Evolutionary conservation across 2,888 invertebrate genomes (phyloP), one percentile per base, ranked within the genome.

Genomic region (Andrena trimmerana): DNA sequence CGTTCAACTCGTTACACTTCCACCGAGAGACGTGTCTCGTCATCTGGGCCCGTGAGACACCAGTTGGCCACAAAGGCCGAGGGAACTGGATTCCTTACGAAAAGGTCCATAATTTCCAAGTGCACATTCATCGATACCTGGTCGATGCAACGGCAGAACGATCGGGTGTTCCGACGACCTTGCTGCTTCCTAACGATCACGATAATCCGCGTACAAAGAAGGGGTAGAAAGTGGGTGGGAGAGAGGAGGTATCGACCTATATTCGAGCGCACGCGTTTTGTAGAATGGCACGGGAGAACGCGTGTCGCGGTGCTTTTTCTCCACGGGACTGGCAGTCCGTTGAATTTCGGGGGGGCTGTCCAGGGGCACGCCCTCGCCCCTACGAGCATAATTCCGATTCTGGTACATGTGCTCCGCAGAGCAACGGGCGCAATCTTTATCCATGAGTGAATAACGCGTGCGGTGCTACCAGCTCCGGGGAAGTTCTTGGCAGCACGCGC

Each of bases 401-500:
- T 86, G 85, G 75, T 79, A 71, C 86, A 75, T 80, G 76, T 80
- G 87, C 76, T 71, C 71, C 62, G 29, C 67, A 66, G 67, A 74
- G 78, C 33, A 60, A 78, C 69, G 75, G 57, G 62, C 68, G 79
- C 57, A 85, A 82, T 83, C 85, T 86, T 76, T 72, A 74, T 86
- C 78, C 76, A 79, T n/a, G 76, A 78, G 79, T 71, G 82, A 86
- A 85, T 86, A 87, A 84, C 83, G 85, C 73, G 70, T 69, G 83
- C 75, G 80, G 65, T 66, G 80, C 86, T 88, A 70, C 84, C 77
- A 84, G 83, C 86, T 84, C 85, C 83, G 78, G 87, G 85, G 84
- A 88, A 84, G 86, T 88, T 87, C 84, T 86, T 86, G 36, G 36
- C 86, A 92, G 93, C 93, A 93, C 93, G 93, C 93, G 93, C 90